Base-by-base conservation (phyloP, 2,113 vertebrate genomes). In the Coptodon rendalli region DNA sequence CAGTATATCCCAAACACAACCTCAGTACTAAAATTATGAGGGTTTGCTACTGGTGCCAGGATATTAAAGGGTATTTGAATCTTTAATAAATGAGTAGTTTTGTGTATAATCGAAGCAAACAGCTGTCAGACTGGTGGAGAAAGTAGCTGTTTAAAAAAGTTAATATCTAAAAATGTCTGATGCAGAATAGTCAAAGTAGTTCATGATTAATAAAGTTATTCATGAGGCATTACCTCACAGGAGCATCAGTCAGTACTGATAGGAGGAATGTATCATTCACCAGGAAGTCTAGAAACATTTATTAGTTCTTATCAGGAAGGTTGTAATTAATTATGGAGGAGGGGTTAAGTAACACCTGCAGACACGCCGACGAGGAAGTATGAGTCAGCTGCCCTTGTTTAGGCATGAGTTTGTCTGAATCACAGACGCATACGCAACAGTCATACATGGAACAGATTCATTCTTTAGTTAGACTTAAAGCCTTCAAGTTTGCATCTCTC, bases 291-390 rank as follows among this genome's bases (percentile, higher is more conserved):
- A 63, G 48, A 27, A 31, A 29, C 24, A 48, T 56, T 10, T 29
- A 34, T 34, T 34, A 63, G 10, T 71, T 85, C 2, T 19, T 29
- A 14, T 89, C 82, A 81, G 82, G 90, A 91, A 94, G 10, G 38
- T 16, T 36, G 22, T 76, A 29, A 87, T 83, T 13, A 79, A 83
- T 87, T 88, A 61, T 66, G 31, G 38, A 53, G 34, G 56, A 78
- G 40, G 86, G 81, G 59, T 91, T 91, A 80, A 45, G 66, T 87
- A 48, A 91, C 87, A 92, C 88, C 89, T 94, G 91, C 54, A 56
- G 82, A 89, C 81, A 84, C 12, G 7, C 81, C 40, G 6, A 85
- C 22, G 9, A 86, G 63, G 52, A 80, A 0, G 45, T 19, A 5
- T 92, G 92, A 94, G 22, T 94, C 93, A 92, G n/a, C 34, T 7